Evolutionary conservation across 2,113 vertebrate species (phyloP).

Genomic region (Herpailurus yagouaroundi): DNA sequence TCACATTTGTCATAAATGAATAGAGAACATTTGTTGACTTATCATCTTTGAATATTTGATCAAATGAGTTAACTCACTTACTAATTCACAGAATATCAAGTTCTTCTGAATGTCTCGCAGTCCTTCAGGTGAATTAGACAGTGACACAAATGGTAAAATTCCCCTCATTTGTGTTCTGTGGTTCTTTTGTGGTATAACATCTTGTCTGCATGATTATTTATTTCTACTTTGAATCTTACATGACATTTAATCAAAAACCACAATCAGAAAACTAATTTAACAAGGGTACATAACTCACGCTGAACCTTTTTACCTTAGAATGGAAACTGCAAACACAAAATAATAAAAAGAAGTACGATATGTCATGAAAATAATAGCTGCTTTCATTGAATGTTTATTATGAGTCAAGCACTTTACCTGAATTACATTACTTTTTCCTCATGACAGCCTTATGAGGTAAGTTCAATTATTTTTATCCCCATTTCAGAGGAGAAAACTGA

Average conservation of each 20-base stretch:
- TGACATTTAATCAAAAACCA: slow-evolving; percentile 80
- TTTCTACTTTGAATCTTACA: slow-evolving; percentile 76
- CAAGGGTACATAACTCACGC: slow-evolving; percentile 67
- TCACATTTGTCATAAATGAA: slow-evolving; percentile 41
- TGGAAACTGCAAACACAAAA: slow-evolving; percentile 55
- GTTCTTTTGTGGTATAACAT: slow-evolving; percentile 64
- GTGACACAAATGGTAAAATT: slow-evolving; percentile 44
- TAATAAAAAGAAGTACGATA: slow-evolving; percentile 24
- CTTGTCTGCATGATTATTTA: slow-evolving; percentile 74
- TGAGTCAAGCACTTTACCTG: slow-evolving; percentile 24
- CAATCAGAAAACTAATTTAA: slow-evolving; percentile 80
- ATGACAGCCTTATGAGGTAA: background rate
- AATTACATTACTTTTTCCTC: background rate
- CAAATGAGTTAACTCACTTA: slow-evolving; percentile 53
- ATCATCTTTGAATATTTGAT: slow-evolving; percentile 59
- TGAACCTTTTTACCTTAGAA: slow-evolving; percentile 61
- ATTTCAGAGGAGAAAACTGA: slow-evolving; percentile 53
- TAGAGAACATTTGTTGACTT: slow-evolving; percentile 37
- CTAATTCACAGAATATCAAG: slow-evolving; percentile 59
- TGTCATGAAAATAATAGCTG: slow-evolving; percentile 24
- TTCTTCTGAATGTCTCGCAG: slow-evolving; percentile 20
- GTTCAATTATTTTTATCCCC: background rate
- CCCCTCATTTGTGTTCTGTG: slow-evolving; percentile 21
- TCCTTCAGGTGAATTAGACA: slow-evolving; percentile 54
- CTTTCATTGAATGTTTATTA: slow-evolving; percentile 19